These are phyloP conservation scores for Caenorhabditis plicata DNA, from an alignment of 2,888 invertebrate species.

Conservation along the genomic window DNA sequence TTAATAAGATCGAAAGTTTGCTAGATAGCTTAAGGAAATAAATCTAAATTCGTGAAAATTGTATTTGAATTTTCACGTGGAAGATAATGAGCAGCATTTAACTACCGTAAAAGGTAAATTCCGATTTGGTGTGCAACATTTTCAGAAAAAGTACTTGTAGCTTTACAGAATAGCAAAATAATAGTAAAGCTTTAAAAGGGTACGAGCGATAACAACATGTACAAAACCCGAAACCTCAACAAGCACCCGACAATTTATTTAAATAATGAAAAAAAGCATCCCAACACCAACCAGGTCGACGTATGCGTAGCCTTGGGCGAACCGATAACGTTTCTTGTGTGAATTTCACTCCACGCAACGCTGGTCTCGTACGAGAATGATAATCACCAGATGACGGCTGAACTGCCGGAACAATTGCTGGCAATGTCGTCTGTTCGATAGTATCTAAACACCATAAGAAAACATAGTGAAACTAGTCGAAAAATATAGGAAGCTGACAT, in stretches of 20 bases:
- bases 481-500: conserved; percentile 3
- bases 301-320: conserved; percentile 59
- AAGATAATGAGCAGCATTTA: too few species aligned
- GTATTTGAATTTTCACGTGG: too few species aligned
- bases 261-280: conserved; percentile 3
- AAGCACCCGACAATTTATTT: too few species aligned
- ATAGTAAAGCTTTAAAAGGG: not conserved
- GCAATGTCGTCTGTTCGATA: too few species aligned
- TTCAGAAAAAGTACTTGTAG: too few species aligned
- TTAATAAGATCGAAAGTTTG: too few species aligned
- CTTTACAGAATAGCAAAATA: not conserved
- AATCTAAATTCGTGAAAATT: too few species aligned
- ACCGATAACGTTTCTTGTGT: conserved; percentile 55
- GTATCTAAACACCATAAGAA: too few species aligned
- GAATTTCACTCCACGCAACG: conserved; percentile 49
- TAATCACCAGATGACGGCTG: conserved; percentile 42
- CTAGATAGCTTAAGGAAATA: too few species aligned
- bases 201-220: not conserved
- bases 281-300: conserved; percentile 61
- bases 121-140: too few species aligned
- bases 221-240: conserved; percentile 7
- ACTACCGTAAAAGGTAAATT: too few species aligned
- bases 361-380: conserved; percentile 44
- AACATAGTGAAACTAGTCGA: conserved; percentile 15
- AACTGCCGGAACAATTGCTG: conserved; percentile 27